Base-by-base conservation (phyloP, 2,797 vertebrate genomes). In the Syngnathus rostellatus region DNA sequence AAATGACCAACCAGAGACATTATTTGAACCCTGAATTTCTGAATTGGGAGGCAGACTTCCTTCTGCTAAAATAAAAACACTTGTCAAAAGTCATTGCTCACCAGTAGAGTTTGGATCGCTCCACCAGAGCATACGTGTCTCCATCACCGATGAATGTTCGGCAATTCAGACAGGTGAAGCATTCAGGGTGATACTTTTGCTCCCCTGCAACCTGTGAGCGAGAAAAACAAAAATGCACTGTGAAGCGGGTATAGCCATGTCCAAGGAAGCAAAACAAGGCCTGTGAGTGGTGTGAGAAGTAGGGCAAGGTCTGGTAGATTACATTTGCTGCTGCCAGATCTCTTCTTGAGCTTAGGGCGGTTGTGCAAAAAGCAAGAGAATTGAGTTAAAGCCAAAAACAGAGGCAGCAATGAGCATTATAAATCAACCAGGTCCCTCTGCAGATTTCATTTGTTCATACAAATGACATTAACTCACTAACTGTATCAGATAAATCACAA, bases 101-200 rank as follows among this genome's bases (percentile, higher is more conserved):
- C 97, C 96, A 99, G 90, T 98, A 98, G 6, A 99, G 94, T 81
- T 98, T 98, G 82, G 95, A 98, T 74, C 95, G 92, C 81, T 99
- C 97, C 88, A 99, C 96, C 87, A 99, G 85, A 0, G 96, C 95
- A 0, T 99, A 99, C 0, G 95, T 96, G 89, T 99, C 97, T 63
- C 97, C 97, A 12, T 99, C 97, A 0, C 97, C 97, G 0, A 99
- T 99, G 85, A 97, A 98, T 0, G 87, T 64, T 64, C 80, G 90
- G 68, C 97, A 99, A 53, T 91, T 93, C 76, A 94, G 92, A 79
- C 97, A 99, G 77, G 91, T 92, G 91, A 99, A 99, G 84, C 97
- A 99, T 81, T 99, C 97, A 0, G 97, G 97, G 87, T 99, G 97
- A 83, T 98, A 98, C 79, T 98, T 99, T 85, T 97, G 94, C 76